Base-by-base conservation (phyloP, 1,140 invertebrate genomes). In the Lordiphosa clarofinis region DNA sequence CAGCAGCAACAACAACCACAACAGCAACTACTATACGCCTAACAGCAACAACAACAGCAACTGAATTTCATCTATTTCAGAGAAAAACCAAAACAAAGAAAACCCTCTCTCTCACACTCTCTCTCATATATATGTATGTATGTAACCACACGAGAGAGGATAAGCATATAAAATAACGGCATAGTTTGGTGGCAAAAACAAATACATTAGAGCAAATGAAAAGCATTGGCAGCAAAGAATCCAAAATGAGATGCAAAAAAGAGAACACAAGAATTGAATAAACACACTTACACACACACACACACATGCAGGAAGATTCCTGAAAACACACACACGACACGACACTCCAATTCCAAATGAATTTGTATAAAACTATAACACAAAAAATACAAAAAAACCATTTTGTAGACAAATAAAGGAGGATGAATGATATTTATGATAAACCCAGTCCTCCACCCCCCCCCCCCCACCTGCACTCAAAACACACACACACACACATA, bases 171-270 rank as follows among this genome's bases (percentile, higher is more conserved):
- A 28, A 28, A 28, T 28, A 28, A 54, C 13, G 40, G 24, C 36
- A 50, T 36, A 24, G 33, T 19, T 56, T 44, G 42, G 6, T 46
- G 11, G 11, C 24, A 44, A 44, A 50, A 21, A 12, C 6, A 28
- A 28, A 28, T 4, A 28, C 24, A 28, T 28, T 28, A 28, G 24
- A 12, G 44, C 15, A 64, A 65, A 66, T 50, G 56, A 44, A 49
- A 50, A 67, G 63, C 63, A 56, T 36, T 66, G 63, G 53, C 63
- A 66, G 63, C 63, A 57, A 31, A 53, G 37, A 43, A 40, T 46
- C 11, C n/a, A 46, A 35, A 42, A 64, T 39, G 48, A 64, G 36
- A 50, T 43, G 36, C 44, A n/a, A n/a, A 47, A 21, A 36, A n/a
- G 44, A 15, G 33, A 52, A 49, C 38, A 8, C 19, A 43, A 33